Conservation (phyloP, 2,113 vertebrate species). For the Steatornis caripensis region DNA sequence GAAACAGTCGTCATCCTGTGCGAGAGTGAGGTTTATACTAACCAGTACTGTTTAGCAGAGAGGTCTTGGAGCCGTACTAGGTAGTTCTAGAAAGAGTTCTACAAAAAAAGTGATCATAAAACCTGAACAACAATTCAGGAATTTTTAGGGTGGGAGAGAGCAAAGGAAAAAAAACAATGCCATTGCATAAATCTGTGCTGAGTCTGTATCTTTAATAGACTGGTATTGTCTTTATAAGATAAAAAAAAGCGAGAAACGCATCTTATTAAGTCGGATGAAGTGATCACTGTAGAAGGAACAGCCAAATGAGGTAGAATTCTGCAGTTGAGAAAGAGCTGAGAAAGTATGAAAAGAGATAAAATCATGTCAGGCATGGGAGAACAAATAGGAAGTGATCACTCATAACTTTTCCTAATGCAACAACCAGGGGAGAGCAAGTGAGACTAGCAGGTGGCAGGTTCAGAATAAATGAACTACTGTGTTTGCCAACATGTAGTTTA, state of each 20-base stretch:
- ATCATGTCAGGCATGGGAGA: not conserved
- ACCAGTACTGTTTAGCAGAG: not conserved
- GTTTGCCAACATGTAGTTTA: not conserved
- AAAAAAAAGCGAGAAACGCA: not conserved
- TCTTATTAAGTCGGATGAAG: not conserved
- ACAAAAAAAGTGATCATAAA: not conserved
- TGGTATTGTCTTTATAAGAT: not conserved
- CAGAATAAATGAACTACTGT: not conserved
- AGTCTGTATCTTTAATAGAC: not conserved
- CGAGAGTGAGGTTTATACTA: not conserved
- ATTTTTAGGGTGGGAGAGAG: not conserved
- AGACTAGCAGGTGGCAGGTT: not conserved
- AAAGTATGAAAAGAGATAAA: not conserved
- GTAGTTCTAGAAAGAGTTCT: not conserved
- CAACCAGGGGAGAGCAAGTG: not conserved
- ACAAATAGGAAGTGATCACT: not conserved
- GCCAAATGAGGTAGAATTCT: not conserved
- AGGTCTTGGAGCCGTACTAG: not conserved
- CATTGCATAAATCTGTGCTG: not conserved
- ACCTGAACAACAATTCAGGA: not conserved
- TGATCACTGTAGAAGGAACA: not conserved
- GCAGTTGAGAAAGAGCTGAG: not conserved
- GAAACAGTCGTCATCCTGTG: fast-evolving
- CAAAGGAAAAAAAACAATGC: not conserved
- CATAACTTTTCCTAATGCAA: not conserved